phyloP scores from a whole-genome alignment of 2,888 invertebrate species.

The Podabrus alpinus region DNA sequence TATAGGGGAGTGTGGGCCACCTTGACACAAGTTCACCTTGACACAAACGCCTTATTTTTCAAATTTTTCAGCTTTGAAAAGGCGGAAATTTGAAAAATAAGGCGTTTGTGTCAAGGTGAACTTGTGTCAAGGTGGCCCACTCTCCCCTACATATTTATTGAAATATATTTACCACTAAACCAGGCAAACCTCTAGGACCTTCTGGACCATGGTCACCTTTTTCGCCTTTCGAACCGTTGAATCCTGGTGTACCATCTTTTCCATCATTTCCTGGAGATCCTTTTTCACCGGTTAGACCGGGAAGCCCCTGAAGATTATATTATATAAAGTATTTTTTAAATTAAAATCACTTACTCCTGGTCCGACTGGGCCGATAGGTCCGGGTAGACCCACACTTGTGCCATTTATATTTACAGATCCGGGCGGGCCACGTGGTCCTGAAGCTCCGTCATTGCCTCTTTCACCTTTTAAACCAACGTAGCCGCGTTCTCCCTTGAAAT shows the following conservation, averaged over 20 bases:
- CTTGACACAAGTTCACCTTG: too few relatives aligned
- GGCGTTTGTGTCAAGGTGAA: too few relatives aligned
- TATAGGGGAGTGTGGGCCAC: too few relatives aligned
- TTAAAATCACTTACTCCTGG: constrained; percentile 36
- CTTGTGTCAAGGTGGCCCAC: too few relatives aligned
- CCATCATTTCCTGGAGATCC: constrained; percentile 57
- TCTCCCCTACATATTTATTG: background rate
- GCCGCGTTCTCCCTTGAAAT: constrained; percentile 49
- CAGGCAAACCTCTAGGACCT: constrained; percentile 37
- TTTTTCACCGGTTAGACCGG: constrained; percentile 36
- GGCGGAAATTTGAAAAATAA: too few relatives aligned
- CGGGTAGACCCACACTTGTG: constrained; percentile 47
- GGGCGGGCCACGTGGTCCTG: constrained; percentile 46
- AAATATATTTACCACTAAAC: constrained; percentile 7
- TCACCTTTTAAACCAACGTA: constrained; percentile 55
- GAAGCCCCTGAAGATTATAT: constrained; percentile 16
- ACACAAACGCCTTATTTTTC: too few relatives aligned
- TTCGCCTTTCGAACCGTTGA: constrained; percentile 52
- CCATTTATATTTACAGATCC: constrained; percentile 47
- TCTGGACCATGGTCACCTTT: constrained; percentile 54
- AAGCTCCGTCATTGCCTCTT: constrained; percentile 43
- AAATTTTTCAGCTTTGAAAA: background rate
- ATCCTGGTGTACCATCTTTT: constrained; percentile 50
- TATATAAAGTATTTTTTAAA: constrained; percentile 39
- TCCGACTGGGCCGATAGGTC: constrained; percentile 47